Percentiles rank a stretch among this genome's conserved stretches.
Conservation (phyloP, 1,140 invertebrate species). For the Dinoponera quadriceps region DNA sequence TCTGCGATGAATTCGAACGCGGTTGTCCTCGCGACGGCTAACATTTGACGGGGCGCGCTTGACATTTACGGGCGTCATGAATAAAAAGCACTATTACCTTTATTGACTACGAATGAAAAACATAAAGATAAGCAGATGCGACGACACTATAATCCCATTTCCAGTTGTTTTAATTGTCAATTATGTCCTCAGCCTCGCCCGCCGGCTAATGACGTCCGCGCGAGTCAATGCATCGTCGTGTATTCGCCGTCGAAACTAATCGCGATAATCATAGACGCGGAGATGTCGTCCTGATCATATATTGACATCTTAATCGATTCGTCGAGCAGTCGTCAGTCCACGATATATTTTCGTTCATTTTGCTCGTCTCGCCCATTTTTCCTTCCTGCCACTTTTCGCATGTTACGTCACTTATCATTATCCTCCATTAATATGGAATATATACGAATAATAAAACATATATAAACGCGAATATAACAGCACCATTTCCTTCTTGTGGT, state of each 20-base stretch:
- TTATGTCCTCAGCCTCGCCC: slow-evolving; percentile 52
- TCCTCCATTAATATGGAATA: not conserved
- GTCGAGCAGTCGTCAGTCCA: slow-evolving; percentile 11
- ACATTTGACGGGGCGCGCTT: not conserved
- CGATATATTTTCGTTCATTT: not conserved
- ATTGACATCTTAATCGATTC: slow-evolving; percentile 58
- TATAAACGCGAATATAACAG: too few relatives aligned
- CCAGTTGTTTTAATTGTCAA: slow-evolving; percentile 63
- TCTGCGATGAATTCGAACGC: too few relatives aligned
- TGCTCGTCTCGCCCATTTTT: not conserved
- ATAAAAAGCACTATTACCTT: slow-evolving; percentile 59
- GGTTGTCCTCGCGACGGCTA: not conserved
- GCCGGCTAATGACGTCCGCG: slow-evolving; percentile 50
- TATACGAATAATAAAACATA: not conserved
- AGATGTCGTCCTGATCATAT: slow-evolving; percentile 25
- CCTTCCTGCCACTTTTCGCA: not conserved
- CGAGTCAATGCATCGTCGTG: slow-evolving; percentile 15
- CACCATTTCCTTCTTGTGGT: too few relatives aligned
- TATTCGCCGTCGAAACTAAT: slow-evolving; percentile 25
- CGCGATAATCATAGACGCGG: not conserved
- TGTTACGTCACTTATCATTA: not conserved
- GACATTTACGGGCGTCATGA: slow-evolving; percentile 44
- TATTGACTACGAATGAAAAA: slow-evolving; percentile 26
- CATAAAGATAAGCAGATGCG: slow-evolving; percentile 56
- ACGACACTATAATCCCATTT: slow-evolving; percentile 22